These are phyloP conservation scores for Dermatemys mawii DNA, from an alignment of 2,113 vertebrate genomes.

Conservation along the genomic window DNA sequence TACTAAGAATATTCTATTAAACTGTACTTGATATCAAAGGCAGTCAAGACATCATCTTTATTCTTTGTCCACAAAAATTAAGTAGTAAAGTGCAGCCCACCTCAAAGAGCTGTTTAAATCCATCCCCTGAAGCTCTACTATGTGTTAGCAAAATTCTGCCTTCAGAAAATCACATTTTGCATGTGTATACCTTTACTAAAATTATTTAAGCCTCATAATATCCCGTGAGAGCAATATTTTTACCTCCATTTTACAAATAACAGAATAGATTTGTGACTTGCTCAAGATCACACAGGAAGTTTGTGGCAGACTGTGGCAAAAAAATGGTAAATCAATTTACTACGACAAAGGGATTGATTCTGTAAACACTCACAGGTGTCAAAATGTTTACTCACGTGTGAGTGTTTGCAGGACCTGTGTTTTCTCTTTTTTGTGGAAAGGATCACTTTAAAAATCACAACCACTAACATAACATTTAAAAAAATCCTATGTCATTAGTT, in stretches of 20 bases:
- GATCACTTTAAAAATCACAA: not conserved
- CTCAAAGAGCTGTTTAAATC: not conserved
- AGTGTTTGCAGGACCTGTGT: not conserved
- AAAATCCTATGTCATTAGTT: not conserved
- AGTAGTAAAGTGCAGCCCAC: not conserved
- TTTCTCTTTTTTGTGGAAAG: not conserved
- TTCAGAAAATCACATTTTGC: not conserved
- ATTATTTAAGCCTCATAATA: not conserved
- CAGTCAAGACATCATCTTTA: not conserved
- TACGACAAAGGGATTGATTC: not conserved
- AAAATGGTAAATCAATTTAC: not conserved
- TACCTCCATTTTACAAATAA: not conserved
- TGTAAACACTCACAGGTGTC: not conserved
- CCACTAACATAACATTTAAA: not conserved
- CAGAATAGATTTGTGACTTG: not conserved
- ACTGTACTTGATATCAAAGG: not conserved
- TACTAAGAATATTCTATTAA: not conserved
- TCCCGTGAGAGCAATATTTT: not conserved
- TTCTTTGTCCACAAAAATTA: accelerated
- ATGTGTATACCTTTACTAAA: not conserved
- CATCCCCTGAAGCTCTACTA: not conserved
- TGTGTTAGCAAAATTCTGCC: not conserved
- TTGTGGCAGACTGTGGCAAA: not conserved
- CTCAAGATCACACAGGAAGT: not conserved
- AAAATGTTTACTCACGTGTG: not conserved